These are phyloP conservation scores for Miltochrista miniata DNA, from an alignment of 2,888 invertebrate genomes.

Conservation along the genomic window DNA sequence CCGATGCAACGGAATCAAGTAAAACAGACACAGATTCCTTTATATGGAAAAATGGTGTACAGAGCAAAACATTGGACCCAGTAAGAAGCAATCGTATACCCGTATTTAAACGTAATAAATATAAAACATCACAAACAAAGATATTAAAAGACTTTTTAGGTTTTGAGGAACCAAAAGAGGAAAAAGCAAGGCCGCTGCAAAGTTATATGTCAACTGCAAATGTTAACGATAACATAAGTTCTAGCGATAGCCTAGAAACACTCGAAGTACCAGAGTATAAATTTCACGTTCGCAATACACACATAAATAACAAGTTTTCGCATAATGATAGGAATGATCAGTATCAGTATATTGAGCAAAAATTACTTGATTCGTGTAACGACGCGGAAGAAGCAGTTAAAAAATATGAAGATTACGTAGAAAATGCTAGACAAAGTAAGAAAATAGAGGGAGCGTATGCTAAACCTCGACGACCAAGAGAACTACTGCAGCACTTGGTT, in stretches of 20 bases:
- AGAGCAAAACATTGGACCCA: conserved; percentile 31
- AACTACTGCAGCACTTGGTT: conserved; percentile 83
- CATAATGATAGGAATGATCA: conserved; percentile 27
- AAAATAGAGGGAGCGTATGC: conserved; percentile 18
- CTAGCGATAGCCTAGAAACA: conserved; percentile 38
- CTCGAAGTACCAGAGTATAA: conserved; percentile 26
- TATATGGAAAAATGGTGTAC: conserved; percentile 49
- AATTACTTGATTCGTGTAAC: conserved; percentile 61
- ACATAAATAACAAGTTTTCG: conserved; percentile 33
- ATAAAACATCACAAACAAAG: conserved; percentile 47
- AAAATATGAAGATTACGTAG: conserved; percentile 61
- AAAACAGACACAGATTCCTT: conserved; percentile 59
- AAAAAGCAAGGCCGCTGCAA: conserved; percentile 14
- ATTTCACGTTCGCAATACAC: conserved; percentile 10
- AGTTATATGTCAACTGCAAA: conserved; percentile 31
- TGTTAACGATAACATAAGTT: conserved; percentile 34
- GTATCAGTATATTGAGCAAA: conserved; percentile 49
- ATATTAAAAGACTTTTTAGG: conserved; percentile 54
- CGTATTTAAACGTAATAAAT: conserved; percentile 49
- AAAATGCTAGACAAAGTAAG: conserved; percentile 34
- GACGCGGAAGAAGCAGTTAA: conserved; percentile 57
- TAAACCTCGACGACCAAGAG: conserved; percentile 71
- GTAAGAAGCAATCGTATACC: conserved; percentile 44
- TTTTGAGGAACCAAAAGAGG: conserved; percentile 30
- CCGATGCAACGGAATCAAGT: conserved; percentile 58